phyloP scores from a whole-genome alignment of 1,140 invertebrate genomes.

The Eriosoma lanigerum region DNA sequence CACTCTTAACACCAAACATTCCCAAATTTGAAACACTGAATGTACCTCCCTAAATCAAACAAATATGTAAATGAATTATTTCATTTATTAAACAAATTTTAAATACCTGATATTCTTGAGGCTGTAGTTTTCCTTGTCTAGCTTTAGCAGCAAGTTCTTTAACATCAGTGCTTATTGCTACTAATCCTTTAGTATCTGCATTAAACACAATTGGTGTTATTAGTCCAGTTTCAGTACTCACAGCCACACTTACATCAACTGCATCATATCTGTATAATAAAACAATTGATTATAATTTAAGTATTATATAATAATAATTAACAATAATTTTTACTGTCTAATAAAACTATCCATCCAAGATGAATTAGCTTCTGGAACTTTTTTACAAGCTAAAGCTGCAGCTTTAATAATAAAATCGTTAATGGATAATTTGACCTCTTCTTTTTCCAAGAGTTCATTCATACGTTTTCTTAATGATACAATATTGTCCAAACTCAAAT shows the following conservation, averaged over 20 bases:
- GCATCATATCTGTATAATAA: slow-evolving; percentile 54
- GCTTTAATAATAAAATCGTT: slow-evolving; percentile 99
- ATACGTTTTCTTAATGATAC: slow-evolving; percentile 67
- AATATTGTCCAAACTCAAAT: slow-evolving; percentile 79
- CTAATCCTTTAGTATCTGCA: slow-evolving; percentile 89
- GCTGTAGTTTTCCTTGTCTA: slow-evolving; percentile 89
- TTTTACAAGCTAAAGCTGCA: slow-evolving; percentile 84
- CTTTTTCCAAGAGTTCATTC: slow-evolving; percentile 77
- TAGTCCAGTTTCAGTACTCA: slow-evolving; percentile 91
- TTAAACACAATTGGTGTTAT: slow-evolving; percentile 97
- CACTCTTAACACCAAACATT: slow-evolving; percentile 91
- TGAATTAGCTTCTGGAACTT: slow-evolving; percentile 93
- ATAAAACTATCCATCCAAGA: slow-evolving; percentile 95
- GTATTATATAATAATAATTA: not conserved
- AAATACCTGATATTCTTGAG: slow-evolving; percentile 79
- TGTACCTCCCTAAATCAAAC: slow-evolving; percentile 73
- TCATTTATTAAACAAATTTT: not conserved
- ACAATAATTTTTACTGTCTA: slow-evolving; percentile 81
- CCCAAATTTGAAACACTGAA: slow-evolving; percentile 94
- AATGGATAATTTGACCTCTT: slow-evolving; percentile 84
- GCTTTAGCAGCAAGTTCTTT: slow-evolving; percentile 87
- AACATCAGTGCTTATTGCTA: slow-evolving; percentile 83
- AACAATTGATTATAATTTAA: not conserved
- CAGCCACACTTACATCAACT: slow-evolving; percentile 96
- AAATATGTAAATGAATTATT: not conserved